Evolutionary conservation across 1,140 invertebrate species (phyloP).

Genomic region (Ephestia elutella): DNA sequence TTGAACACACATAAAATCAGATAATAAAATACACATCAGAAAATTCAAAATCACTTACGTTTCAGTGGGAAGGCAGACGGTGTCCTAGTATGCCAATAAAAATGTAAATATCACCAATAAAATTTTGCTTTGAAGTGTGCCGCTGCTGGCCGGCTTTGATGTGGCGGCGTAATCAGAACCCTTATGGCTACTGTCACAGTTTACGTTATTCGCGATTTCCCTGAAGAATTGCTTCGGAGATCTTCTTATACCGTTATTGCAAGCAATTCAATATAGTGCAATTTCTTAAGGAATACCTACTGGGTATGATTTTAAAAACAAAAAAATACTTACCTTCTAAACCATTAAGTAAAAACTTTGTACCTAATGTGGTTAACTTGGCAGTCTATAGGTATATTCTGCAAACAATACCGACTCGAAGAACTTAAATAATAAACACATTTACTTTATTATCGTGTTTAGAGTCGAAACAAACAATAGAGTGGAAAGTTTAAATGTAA

Average conservation of each 20-base stretch:
- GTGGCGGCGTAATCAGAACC: constrained; percentile 50
- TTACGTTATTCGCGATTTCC: constrained; percentile 31
- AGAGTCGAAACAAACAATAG: background rate
- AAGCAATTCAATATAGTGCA: no score
- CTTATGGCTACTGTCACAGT: constrained; percentile 33
- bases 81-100: constrained; percentile 70
- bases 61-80: constrained; percentile 55
- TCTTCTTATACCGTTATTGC: no score
- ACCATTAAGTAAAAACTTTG: background rate
- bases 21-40: constrained; percentile 73
- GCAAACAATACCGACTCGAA: background rate
- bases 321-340: background rate
- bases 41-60: constrained; percentile 74
- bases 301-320: no score
- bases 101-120: constrained; percentile 71
- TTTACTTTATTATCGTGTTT: background rate
- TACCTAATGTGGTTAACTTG: background rate
- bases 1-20: constrained; percentile 65
- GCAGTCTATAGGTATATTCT: background rate
- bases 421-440: constrained; percentile 1
- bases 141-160: constrained; percentile 54
- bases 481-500: constrained; percentile 1
- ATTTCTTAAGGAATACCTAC: no score
- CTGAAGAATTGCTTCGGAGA: constrained; percentile 14
- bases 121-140: constrained; percentile 69